Conservation (phyloP, 1,140 invertebrate species). For the Nephotettix cincticeps region DNA sequence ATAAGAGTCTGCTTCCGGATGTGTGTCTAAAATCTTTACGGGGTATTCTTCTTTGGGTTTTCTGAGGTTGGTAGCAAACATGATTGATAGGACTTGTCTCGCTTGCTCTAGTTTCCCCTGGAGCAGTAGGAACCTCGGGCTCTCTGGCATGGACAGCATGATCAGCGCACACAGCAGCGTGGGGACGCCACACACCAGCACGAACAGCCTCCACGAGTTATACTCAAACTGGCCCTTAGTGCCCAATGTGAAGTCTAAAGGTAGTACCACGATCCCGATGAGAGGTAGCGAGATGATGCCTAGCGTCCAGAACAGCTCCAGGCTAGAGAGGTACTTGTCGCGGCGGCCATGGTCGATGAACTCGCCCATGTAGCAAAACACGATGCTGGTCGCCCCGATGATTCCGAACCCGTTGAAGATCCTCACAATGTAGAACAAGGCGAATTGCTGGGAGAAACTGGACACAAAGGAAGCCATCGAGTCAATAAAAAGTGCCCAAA, state of each 20-base stretch:
- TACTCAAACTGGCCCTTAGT: constrained; percentile 55
- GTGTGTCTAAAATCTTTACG: constrained; percentile 44
- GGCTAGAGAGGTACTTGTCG: constrained; percentile 72
- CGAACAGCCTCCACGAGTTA: constrained; percentile 76
- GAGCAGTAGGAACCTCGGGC: constrained; percentile 78
- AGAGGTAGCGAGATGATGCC: constrained; percentile 66
- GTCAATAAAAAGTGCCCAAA: constrained; percentile 75
- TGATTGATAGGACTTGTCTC: constrained; percentile 62
- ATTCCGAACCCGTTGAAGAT: constrained; percentile 81
- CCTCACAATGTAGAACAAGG: constrained; percentile 71
- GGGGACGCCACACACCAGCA: constrained; percentile 63
- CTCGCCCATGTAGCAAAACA: constrained; percentile 73
- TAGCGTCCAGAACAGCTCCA: constrained; percentile 76
- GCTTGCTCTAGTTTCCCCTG: constrained; percentile 71
- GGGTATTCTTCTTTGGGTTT: constrained; percentile 64
- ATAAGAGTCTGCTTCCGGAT: constrained; percentile 13
- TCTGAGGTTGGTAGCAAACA: constrained; percentile 68
- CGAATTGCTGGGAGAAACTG: constrained; percentile 72
- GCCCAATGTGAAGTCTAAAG: constrained; percentile 56
- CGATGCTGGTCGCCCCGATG: constrained; percentile 72
- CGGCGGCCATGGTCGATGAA: constrained; percentile 71
- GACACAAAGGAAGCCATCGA: constrained; percentile 70
- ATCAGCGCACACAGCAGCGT: constrained; percentile 59
- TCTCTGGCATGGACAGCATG: constrained; percentile 78
- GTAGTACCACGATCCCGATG: constrained; percentile 70